Evolutionary conservation across 1,140 invertebrate genomes (phyloP).

Genomic region (Whitmania pigra): DNA sequence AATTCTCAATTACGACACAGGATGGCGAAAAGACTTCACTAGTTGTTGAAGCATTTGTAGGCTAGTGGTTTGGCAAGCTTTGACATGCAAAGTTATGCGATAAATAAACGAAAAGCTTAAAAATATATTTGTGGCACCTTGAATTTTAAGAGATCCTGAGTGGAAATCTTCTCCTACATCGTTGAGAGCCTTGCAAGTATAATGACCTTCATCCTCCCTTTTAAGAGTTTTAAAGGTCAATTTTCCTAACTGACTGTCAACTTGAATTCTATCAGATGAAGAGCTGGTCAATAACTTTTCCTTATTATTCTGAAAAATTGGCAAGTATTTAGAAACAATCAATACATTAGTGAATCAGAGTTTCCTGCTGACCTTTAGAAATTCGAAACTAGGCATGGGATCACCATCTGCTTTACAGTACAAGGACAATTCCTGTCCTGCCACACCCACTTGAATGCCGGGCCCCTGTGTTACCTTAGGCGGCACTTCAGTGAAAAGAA

Average conservation of each 20-base stretch:
- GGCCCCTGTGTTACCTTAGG: slow-evolving; percentile 55
- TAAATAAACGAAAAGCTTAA: too few relatives aligned
- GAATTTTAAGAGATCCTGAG: slow-evolving; percentile 11
- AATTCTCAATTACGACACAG: too few relatives aligned
- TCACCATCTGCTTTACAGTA: slow-evolving; percentile 65
- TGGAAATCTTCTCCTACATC: slow-evolving; percentile 58
- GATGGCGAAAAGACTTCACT: too few relatives aligned
- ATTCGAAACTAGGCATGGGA: slow-evolving; percentile 52
- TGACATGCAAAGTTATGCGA: too few relatives aligned
- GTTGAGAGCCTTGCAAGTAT: slow-evolving; percentile 71
- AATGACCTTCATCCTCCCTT: slow-evolving; percentile 68
- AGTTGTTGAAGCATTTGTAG: too few relatives aligned
- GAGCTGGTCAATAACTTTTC: background rate
- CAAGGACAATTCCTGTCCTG: slow-evolving; percentile 61
- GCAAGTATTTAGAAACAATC: background rate
- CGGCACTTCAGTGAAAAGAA: slow-evolving; percentile 44
- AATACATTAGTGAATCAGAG: background rate
- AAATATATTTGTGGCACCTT: slow-evolving; percentile 3
- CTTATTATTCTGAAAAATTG: background rate
- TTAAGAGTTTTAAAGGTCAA: slow-evolving; percentile 43
- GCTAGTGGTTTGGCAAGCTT: too few relatives aligned
- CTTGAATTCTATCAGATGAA: slow-evolving; percentile 14
- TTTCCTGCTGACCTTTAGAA: slow-evolving; percentile 19
- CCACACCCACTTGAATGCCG: slow-evolving; percentile 53
- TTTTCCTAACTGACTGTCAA: slow-evolving; percentile 18